Evolutionary conservation across 2,888 invertebrate species (phyloP).

Genomic region (Melieria omissa): DNA sequence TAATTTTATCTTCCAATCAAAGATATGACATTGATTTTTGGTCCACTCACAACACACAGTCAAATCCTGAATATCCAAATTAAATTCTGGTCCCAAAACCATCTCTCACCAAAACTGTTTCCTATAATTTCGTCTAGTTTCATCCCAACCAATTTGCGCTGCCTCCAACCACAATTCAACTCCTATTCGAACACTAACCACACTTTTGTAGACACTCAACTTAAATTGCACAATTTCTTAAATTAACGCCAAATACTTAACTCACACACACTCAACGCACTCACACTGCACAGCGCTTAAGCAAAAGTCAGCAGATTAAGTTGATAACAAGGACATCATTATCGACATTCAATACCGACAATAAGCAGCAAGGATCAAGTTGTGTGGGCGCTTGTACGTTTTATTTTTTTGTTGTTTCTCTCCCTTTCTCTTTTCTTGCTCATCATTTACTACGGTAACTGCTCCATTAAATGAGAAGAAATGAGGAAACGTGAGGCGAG

Average conservation of each 20-base stretch:
- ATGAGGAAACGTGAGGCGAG: neutral
- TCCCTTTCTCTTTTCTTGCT: neutral
- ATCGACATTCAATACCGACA: slow-evolving; percentile 28
- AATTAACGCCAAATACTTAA: neutral
- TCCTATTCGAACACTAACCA: no score
- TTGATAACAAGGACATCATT: slow-evolving; percentile 33
- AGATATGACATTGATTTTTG: no score
- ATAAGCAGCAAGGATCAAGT: slow-evolving; percentile 26
- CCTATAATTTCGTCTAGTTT: no score
- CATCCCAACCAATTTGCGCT: no score
- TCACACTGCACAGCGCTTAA: neutral
- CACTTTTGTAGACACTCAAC: no score
- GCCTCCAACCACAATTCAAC: no score
- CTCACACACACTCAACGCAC: neutral
- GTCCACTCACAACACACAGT: no score
- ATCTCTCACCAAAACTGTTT: no score
- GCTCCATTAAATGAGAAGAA: neutral
- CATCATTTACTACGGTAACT: slow-evolving; percentile 1
- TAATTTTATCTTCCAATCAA: no score
- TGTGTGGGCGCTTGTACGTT: neutral
- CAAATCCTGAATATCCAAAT: no score
- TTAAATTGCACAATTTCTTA: no score
- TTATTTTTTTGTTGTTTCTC: neutral
- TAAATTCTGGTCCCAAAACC: no score
- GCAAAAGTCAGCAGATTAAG: slow-evolving; percentile 31